phyloP scores from a whole-genome alignment of 1,140 invertebrate species.

The Andricus grossulariae region DNA sequence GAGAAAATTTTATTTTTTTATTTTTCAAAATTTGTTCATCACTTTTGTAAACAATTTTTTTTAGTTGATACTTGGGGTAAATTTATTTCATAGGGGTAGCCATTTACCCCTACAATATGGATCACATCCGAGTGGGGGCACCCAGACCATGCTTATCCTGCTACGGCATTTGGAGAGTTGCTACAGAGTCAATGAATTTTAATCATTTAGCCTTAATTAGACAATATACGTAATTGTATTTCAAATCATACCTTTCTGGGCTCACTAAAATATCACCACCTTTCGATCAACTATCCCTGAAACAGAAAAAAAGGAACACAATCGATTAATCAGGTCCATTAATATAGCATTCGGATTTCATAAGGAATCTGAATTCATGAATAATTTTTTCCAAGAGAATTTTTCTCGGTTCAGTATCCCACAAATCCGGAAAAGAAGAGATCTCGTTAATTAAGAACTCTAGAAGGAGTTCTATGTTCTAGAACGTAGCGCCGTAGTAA shows the following conservation, averaged over 20 bases:
- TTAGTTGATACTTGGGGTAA: no score
- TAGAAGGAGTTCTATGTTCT: slow-evolving; percentile 17
- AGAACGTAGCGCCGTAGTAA: slow-evolving; percentile 11
- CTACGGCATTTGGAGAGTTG: no score
- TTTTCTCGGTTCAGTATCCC: not conserved
- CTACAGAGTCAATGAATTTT: no score
- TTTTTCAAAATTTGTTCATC: no score
- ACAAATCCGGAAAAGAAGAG: slow-evolving; percentile 25
- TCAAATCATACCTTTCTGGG: not conserved
- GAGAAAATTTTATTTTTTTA: no score
- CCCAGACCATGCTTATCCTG: no score
- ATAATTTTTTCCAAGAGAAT: not conserved
- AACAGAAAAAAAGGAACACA: not conserved
- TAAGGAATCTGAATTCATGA: not conserved
- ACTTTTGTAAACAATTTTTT: no score
- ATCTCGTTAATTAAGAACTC: slow-evolving; percentile 23
- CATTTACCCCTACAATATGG: no score
- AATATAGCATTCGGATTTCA: not conserved
- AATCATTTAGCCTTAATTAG: no score
- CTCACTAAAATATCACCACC: not conserved
- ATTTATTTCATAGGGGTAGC: no score
- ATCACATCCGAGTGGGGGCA: no score
- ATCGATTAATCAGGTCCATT: not conserved
- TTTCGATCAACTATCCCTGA: not conserved
- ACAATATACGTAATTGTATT: no score